Conservation (phyloP, 1,140 invertebrate species). For the Drosophila murphyi region DNA sequence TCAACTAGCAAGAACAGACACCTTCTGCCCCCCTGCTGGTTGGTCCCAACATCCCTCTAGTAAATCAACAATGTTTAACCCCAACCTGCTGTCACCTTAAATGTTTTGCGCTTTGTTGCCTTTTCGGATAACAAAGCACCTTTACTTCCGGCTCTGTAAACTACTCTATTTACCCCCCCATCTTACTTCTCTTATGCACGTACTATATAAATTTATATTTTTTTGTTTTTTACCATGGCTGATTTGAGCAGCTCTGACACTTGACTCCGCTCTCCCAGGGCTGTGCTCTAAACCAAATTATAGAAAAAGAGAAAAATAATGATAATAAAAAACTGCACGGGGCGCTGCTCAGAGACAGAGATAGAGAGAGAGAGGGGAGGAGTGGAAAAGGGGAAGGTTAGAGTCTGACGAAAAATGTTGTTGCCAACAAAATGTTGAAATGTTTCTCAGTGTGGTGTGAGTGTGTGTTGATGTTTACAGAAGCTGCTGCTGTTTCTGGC, state of each 20-base stretch:
- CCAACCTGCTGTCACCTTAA: slow-evolving; percentile 57
- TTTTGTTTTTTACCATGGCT: slow-evolving; percentile 54
- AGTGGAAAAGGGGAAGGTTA: no score
- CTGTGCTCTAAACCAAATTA: slow-evolving; percentile 26
- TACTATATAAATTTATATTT: background rate
- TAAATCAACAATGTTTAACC: slow-evolving; percentile 15
- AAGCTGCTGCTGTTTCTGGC: slow-evolving; percentile 44
- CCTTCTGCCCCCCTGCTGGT: background rate
- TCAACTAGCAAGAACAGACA: slow-evolving; percentile 4
- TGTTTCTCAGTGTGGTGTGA: slow-evolving; percentile 36
- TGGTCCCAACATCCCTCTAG: background rate
- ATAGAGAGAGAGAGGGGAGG: no score
- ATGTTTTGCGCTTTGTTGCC: slow-evolving; percentile 78
- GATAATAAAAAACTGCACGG: slow-evolving; percentile 14
- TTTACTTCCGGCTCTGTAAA: slow-evolving; percentile 57
- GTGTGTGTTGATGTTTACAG: slow-evolving; percentile 26
- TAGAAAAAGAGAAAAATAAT: slow-evolving; percentile 35
- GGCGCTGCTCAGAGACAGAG: no score
- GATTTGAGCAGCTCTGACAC: slow-evolving; percentile 77
- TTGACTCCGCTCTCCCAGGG: slow-evolving; percentile 73
- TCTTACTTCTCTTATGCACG: background rate
- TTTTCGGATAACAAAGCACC: slow-evolving; percentile 49
- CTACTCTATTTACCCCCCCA: slow-evolving; percentile 28
- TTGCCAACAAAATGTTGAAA: slow-evolving; percentile 59
- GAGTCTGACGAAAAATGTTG: slow-evolving; percentile 32